These are phyloP conservation scores for Megalops atlanticus DNA, from an alignment of 2,113 vertebrate genomes.

Conservation along the genomic window DNA sequence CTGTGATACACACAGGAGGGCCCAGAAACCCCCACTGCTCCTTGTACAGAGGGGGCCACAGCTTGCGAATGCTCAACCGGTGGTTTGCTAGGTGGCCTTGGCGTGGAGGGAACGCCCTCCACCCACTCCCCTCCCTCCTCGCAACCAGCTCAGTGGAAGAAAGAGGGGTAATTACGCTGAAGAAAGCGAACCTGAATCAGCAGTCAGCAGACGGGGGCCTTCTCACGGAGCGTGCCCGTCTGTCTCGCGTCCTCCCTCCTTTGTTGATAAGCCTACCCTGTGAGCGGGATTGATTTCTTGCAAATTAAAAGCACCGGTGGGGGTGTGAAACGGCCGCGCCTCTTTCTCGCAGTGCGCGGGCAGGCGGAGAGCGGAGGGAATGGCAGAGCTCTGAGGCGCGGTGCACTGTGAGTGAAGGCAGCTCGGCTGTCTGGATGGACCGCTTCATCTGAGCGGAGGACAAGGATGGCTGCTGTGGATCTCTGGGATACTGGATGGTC, in stretches of 20 bases:
- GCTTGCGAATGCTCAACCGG: no score
- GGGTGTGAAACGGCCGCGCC: neutral
- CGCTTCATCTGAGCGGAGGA: neutral
- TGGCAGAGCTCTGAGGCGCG: no score
- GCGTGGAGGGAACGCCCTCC: no score
- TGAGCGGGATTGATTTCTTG: slow-evolving; percentile 14
- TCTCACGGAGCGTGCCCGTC: neutral
- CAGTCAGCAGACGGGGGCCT: neutral
- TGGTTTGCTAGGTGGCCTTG: neutral
- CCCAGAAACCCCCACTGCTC: no score
- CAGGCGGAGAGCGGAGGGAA: neutral
- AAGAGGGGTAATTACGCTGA: neutral
- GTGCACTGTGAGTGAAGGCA: neutral
- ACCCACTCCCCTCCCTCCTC: neutral
- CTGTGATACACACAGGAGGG: neutral
- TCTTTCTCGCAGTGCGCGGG: neutral
- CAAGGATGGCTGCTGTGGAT: neutral
- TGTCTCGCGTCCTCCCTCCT: neutral
- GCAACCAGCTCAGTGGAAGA: neutral
- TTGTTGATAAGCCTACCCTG: slow-evolving; percentile 1
- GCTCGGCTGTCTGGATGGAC: neutral
- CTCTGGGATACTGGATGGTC: neutral
- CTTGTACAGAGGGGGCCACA: no score
- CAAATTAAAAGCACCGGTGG: slow-evolving; percentile 1
- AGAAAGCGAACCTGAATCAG: slow-evolving; percentile 8